Conservation (phyloP, 2,797 vertebrate species). For the Echeneis naucrates region DNA sequence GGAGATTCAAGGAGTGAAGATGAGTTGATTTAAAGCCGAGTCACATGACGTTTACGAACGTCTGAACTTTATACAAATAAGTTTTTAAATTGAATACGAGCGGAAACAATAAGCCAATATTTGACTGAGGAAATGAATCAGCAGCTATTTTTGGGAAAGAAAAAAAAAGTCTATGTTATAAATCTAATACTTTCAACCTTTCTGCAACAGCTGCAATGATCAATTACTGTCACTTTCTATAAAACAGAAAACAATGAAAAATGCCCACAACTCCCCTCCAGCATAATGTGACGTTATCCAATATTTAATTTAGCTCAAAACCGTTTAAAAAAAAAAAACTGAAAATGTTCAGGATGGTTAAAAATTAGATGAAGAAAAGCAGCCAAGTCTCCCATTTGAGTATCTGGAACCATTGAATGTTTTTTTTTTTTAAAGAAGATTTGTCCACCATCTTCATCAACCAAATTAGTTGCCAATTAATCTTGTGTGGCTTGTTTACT, state of each 20-base stretch:
- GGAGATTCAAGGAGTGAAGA: constrained; percentile 16
- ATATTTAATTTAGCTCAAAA: background rate
- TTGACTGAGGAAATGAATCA: background rate
- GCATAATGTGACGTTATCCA: background rate
- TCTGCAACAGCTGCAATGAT: background rate
- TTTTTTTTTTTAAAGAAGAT: too few relatives aligned
- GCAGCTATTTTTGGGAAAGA: background rate
- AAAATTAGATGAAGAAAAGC: background rate
- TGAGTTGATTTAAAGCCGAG: constrained; percentile 38
- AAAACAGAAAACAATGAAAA: background rate
- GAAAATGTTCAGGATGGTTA: background rate
- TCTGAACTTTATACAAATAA: background rate
- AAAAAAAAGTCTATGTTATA: background rate
- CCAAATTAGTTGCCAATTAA: background rate
- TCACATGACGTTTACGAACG: constrained; percentile 19
- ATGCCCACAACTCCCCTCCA: too few relatives aligned
- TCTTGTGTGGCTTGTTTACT: background rate
- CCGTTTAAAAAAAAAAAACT: background rate
- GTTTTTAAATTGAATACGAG: background rate
- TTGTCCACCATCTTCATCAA: background rate
- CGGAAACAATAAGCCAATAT: background rate
- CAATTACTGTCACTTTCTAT: background rate
- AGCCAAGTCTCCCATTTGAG: background rate
- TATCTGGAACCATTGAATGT: background rate
- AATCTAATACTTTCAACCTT: background rate